Evolutionary conservation across 2,797 vertebrate genomes (phyloP).

Genomic region (Carcharodon carcharias): DNA sequence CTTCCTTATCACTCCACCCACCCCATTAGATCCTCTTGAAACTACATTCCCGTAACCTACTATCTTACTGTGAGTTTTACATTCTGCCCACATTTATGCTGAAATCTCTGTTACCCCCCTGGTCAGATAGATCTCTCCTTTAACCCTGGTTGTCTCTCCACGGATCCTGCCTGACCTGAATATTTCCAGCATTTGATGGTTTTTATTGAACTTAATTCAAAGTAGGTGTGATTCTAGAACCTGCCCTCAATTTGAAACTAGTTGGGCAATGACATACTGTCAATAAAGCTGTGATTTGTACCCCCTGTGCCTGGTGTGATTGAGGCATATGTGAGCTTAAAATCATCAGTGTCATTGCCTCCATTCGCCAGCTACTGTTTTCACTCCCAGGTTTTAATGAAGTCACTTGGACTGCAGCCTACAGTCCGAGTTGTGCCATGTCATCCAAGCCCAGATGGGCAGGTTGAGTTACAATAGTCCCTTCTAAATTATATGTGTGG

Average conservation of each 20-base stretch:
- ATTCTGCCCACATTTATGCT: background rate
- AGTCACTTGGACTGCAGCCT: background rate
- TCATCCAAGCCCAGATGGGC: no score
- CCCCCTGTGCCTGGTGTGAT: background rate
- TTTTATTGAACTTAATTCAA: background rate
- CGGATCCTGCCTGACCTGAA: no score
- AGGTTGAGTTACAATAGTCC: background rate
- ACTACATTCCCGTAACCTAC: background rate
- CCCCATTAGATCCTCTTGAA: background rate
- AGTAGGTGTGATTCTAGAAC: background rate
- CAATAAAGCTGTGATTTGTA: background rate
- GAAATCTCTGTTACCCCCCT: no score
- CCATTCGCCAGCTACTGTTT: background rate
- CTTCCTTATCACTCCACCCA: no score
- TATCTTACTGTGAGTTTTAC: background rate
- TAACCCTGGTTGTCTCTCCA: no score
- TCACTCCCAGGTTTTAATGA: background rate
- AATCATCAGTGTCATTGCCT: background rate
- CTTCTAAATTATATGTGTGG: background rate
- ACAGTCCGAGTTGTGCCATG: background rate
- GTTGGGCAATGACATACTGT: background rate
- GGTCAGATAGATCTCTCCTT: background rate
- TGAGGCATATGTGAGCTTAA: background rate
- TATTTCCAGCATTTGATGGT: no score
- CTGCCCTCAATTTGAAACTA: background rate